phyloP scores from a whole-genome alignment of 2,797 vertebrate species.

The Acipenser ruthenus region DNA sequence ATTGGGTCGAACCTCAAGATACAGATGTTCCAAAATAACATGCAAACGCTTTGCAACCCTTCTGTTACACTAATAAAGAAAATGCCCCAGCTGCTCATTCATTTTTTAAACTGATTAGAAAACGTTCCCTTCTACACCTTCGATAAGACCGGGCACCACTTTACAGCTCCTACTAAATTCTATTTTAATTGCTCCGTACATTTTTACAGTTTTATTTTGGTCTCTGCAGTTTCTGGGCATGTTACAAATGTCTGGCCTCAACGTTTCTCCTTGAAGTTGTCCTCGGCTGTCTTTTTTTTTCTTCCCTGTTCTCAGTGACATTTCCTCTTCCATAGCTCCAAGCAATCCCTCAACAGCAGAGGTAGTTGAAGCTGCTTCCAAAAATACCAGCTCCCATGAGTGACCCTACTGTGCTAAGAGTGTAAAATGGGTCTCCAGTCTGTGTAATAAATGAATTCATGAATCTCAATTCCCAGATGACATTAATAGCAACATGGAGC shows the following conservation, averaged over 20 bases:
- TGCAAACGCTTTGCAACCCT: too few relatives aligned
- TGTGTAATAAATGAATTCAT: slow-evolving; percentile 64
- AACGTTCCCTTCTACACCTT: not conserved
- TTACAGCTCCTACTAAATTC: slow-evolving; percentile 14
- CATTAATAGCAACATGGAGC: slow-evolving; percentile 52
- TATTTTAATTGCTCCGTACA: slow-evolving; percentile 3
- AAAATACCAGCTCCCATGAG: slow-evolving; percentile 66
- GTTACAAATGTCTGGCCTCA: slow-evolving; percentile 33
- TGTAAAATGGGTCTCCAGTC: slow-evolving; percentile 50
- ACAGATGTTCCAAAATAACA: too few relatives aligned
- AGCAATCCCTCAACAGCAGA: slow-evolving; percentile 66
- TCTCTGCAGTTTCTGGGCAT: slow-evolving; percentile 5
- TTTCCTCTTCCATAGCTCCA: slow-evolving; percentile 56
- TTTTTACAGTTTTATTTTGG: slow-evolving; percentile 12
- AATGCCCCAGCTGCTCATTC: not conserved
- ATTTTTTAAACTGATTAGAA: slow-evolving; percentile 3
- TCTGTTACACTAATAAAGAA: not conserved
- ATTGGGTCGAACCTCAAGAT: too few relatives aligned
- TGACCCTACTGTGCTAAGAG: slow-evolving; percentile 51
- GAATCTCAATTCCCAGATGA: slow-evolving; percentile 63
- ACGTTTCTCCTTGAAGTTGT: slow-evolving; percentile 59
- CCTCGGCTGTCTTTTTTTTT: slow-evolving; percentile 43
- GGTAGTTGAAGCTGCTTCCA: slow-evolving; percentile 61
- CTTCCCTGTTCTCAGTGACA: slow-evolving; percentile 45
- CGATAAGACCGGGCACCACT: slow-evolving; percentile 24